These are phyloP conservation scores for Cremastobaeus sp. DNA, from an alignment of 2,888 invertebrate genomes.

Conservation along the genomic window DNA sequence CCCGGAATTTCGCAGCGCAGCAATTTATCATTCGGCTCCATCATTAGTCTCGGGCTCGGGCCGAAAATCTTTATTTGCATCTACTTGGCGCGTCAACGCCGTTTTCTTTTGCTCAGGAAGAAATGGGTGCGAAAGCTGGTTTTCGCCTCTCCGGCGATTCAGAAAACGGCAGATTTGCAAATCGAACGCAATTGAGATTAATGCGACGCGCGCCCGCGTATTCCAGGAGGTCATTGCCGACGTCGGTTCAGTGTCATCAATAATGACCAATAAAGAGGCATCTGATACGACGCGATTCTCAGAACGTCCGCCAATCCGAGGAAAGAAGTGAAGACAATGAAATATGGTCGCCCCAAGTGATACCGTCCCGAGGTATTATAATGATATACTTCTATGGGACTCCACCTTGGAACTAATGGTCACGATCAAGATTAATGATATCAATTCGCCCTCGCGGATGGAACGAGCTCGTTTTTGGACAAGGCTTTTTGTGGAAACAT, in stretches of 20 bases:
- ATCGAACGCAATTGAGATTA: conserved; percentile 45
- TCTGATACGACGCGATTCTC: conserved; percentile 37
- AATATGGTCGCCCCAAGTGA: conserved; percentile 68
- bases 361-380: conserved; percentile 68
- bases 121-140: conserved; percentile 13
- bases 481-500: conserved; percentile 13
- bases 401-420: conserved; percentile 71
- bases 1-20: conserved; percentile 58
- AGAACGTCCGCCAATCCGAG: conserved; percentile 25
- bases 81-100: conserved; percentile 66
- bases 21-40: conserved; percentile 57
- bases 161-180: conserved; percentile 14
- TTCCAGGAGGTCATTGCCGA: conserved; percentile 37
- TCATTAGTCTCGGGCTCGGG: conserved; percentile 55
- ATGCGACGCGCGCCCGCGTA: conserved; percentile 36
- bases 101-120: conserved; percentile 7
- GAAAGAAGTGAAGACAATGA: conserved; percentile 65
- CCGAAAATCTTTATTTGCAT: conserved; percentile 73
- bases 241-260: conserved; percentile 41
- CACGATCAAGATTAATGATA: conserved; percentile 72
- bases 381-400: conserved; percentile 67
- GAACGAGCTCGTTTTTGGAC: conserved; percentile 20
- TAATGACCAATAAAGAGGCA: conserved; percentile 51
- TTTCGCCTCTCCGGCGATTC: conserved; percentile 21
- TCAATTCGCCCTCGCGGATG: conserved; percentile 33